Percentiles rank a stretch among this genome's conserved stretches.
Conservation (phyloP, 2,113 vertebrate species). For the Mustela lutreola region DNA sequence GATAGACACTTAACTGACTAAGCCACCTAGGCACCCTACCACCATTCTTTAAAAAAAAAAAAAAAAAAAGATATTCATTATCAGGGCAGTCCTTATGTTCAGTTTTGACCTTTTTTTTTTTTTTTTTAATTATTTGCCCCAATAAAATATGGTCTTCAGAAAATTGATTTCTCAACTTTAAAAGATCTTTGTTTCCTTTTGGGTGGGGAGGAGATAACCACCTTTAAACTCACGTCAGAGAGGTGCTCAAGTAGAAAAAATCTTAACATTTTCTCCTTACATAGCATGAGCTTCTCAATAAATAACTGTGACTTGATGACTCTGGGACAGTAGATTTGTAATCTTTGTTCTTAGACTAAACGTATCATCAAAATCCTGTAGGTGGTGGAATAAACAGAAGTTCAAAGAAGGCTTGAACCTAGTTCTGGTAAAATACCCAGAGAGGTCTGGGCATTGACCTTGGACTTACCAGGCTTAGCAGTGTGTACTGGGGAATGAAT, state of each 20-base stretch:
- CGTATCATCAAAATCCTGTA: background rate
- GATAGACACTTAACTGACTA: too few species aligned
- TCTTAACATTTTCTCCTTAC: background rate
- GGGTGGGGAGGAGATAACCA: background rate
- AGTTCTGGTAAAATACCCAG: background rate
- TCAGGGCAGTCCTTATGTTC: background rate
- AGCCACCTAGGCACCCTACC: too few species aligned
- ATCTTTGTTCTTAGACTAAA: background rate
- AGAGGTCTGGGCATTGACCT: background rate
- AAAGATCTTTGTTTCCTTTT: background rate
- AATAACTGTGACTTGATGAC: background rate
- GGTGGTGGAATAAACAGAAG: background rate
- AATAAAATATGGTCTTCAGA: background rate
- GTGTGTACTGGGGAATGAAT: background rate
- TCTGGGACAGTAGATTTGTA: background rate
- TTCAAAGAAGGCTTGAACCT: background rate
- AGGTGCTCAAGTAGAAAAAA: background rate
- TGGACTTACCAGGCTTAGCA: background rate
- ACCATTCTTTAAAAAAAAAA: background rate
- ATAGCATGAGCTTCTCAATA: background rate
- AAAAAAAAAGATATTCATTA: background rate
- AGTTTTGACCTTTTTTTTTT: background rate
- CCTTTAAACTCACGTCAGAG: background rate
- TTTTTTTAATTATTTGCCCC: slow-evolving; percentile 29
- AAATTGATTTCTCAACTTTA: slow-evolving; percentile 1